Evolutionary conservation across 2,797 vertebrate genomes (phyloP).

Genomic region (Myripristis murdjan): DNA sequence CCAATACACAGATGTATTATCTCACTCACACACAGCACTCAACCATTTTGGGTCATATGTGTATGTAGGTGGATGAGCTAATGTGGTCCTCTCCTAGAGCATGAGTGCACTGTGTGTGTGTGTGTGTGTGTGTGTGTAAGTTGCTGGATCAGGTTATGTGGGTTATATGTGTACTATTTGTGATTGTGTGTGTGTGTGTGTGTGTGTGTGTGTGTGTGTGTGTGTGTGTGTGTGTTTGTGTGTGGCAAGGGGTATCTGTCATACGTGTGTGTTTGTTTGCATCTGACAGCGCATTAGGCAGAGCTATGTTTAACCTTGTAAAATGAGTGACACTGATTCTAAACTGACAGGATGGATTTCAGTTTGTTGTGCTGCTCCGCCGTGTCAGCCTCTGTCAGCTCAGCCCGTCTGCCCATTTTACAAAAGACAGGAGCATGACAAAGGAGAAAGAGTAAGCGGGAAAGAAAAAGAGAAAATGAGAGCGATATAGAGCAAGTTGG

Average conservation of each 20-base stretch:
- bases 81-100: constrained; percentile 17
- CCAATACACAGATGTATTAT: background rate
- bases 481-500: constrained; percentile 11
- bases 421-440: constrained; percentile 64
- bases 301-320: constrained; percentile 80
- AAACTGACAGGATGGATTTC: constrained; percentile 80
- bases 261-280: constrained; percentile 59
- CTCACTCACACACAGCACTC: constrained; percentile 25
- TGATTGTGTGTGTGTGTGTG: no score
- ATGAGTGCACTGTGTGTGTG: no score
- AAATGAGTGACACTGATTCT: constrained; percentile 81
- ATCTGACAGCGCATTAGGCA: constrained; percentile 77
- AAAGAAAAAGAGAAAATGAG: constrained; percentile 19
- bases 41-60: constrained; percentile 42
- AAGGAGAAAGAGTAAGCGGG: constrained; percentile 41
- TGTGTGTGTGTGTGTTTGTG: constrained; percentile 22
- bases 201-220: constrained; percentile 14
- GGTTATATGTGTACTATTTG: constrained; percentile 6
- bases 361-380: constrained; percentile 59
- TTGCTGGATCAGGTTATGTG: no score
- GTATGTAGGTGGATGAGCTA: constrained; percentile 40
- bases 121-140: background rate
- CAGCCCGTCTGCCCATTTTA: constrained; percentile 67
- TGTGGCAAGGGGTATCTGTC: constrained; percentile 15
- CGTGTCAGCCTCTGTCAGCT: constrained; percentile 78